Base-by-base conservation (phyloP, 2,113 vertebrate genomes). In the Dicrurus megarhynchus region DNA sequence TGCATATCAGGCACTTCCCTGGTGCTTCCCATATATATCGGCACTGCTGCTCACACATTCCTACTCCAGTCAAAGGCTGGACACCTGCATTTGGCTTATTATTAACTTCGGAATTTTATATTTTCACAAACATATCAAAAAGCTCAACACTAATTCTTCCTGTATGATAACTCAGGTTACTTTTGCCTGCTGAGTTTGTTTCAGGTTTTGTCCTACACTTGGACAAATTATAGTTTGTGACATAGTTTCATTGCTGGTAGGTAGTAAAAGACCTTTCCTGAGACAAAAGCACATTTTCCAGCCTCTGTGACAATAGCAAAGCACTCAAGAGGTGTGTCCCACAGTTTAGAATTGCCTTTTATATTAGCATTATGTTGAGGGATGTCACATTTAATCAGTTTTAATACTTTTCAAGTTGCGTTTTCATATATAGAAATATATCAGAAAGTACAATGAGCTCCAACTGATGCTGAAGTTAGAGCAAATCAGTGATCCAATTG, bases 401-500 rank as follows among this genome's bases (percentile, higher is more conserved):
- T 53, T 89, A 94, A 94, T 92, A 50, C 37, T 81, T 92, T 81
- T 93, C 95, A 90, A 50, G 61, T 70, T 84, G 53, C 0, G 0
- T 87, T 96, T 97, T 94, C 80, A 24, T 70, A 69, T 87, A 81
- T 42, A 85, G 79, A 77, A 78, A 30, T 59, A 41, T 28, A 96
- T 41, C 84, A 94, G 53, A 93, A 93, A 80, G 30, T 63, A 50
- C 76, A 92, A 75, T 70, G 53, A 76, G 44, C 75, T 89, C 61
- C 89, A 96, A 93, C 55, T 1, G 4, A 65, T 80, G 80, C 47
- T 89, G 84, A 92, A 93, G 59, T 91, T 90, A 71, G 56, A 89
- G 69, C 65, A 91, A 89, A 91, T 76, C 93, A 84, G 50, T 79
- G 91, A 97, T 95, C 88, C 87, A 93, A 93, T 77, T 96, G 75